phyloP scores from a whole-genome alignment of 1,140 invertebrate species.

The Habropoda laboriosa region DNA sequence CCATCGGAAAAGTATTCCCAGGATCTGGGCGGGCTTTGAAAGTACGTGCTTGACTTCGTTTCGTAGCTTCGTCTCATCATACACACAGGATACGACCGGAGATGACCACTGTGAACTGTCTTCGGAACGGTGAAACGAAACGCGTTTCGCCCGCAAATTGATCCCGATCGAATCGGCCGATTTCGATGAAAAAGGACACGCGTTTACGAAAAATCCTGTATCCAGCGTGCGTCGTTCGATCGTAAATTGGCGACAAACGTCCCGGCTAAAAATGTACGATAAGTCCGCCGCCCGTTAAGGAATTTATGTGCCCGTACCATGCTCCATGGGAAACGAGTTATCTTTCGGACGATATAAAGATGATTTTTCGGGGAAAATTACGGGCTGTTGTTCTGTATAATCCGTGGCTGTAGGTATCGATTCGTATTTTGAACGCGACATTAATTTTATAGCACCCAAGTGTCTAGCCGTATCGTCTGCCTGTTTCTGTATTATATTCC shows the following conservation, averaged over 20 bases:
- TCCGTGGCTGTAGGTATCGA: background rate
- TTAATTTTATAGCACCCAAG: too few species aligned
- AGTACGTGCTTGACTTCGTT: slow-evolving; percentile 23
- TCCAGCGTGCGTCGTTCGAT: background rate
- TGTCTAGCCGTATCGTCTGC: too few species aligned
- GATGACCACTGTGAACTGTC: background rate
- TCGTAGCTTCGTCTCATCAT: slow-evolving; percentile 14
- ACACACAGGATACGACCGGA: background rate
- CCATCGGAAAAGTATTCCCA: slow-evolving; percentile 44
- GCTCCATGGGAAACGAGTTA: background rate
- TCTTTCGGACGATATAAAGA: slow-evolving; percentile 1
- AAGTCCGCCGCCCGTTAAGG: slow-evolving; percentile 14
- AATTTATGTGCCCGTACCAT: slow-evolving; percentile 2
- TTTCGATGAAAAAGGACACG: slow-evolving; percentile 3
- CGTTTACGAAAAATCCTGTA: slow-evolving; percentile 10
- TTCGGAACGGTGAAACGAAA: background rate
- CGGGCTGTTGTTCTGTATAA: background rate
- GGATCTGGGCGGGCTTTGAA: background rate
- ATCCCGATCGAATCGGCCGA: background rate
- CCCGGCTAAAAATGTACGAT: slow-evolving; percentile 23
- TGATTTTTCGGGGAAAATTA: slow-evolving; percentile 11
- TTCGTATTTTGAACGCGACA: background rate
- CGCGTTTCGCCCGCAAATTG: background rate
- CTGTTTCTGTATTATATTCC: too few species aligned
- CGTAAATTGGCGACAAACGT: slow-evolving; percentile 18